phyloP scores from a whole-genome alignment of 2,113 vertebrate genomes.

The Nestor notabilis region DNA sequence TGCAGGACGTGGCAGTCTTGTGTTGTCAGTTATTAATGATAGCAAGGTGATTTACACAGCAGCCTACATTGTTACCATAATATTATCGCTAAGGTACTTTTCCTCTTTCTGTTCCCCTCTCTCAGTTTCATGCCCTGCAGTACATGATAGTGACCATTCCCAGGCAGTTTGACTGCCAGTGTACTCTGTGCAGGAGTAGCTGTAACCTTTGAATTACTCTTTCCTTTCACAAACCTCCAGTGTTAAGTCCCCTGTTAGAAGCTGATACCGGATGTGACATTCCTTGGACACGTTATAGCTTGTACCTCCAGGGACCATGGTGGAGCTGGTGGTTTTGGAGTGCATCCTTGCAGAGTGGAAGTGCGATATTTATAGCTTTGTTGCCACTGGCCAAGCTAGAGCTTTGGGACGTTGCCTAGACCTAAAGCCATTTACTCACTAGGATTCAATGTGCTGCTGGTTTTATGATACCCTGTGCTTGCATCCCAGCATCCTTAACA shows the following conservation, averaged over 20 bases:
- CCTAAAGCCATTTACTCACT: neutral
- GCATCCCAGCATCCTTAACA: neutral
- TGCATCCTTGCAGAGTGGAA: neutral
- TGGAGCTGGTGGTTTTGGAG: neutral
- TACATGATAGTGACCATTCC: neutral
- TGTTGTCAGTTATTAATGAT: neutral
- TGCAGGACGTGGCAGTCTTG: neutral
- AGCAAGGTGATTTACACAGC: neutral
- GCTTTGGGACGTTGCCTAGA: neutral
- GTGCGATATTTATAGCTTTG: neutral
- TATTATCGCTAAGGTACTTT: neutral
- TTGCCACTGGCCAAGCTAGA: neutral
- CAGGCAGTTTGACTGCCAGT: neutral
- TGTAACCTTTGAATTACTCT: neutral
- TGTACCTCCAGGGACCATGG: neutral
- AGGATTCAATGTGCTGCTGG: neutral
- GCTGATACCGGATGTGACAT: neutral
- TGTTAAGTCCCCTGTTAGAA: neutral
- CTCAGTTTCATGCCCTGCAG: neutral
- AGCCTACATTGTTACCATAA: neutral
- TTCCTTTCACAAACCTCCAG: neutral
- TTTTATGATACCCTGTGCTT: neutral
- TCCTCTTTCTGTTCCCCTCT: neutral
- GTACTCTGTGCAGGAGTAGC: rapidly evolving
- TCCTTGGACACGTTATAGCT: neutral